Evolutionary conservation across 2,113 vertebrate species (phyloP), one percentile per base, ranked within the genome.

Genomic region (Cairina moschata): DNA sequence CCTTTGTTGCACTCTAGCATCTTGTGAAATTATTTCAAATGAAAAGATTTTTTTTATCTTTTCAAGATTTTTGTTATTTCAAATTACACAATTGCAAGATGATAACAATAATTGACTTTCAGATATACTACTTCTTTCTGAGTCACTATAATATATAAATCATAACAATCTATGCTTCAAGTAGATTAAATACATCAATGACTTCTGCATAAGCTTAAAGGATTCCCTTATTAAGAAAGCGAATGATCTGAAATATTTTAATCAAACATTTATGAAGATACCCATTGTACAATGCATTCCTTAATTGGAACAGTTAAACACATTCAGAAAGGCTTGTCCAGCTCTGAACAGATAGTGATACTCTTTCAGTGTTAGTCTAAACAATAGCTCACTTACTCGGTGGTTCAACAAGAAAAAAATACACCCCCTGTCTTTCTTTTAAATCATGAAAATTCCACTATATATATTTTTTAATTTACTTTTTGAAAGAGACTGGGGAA

Each of bases 51-150:
- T 56, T 81, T 36, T 71, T 8, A 73, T 26, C 17, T 66, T 89
- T 69, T 40, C 11, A 13, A 50, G 10, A 21, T 44, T 67, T 83
- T 72, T n/a, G 34, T n/a, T 75, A 17, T 8, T 55, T 72, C 10
- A 80, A 72, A 77, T 34, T 17, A 54, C 6, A 21, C 6, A 50
- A 4, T 50, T 85, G 16, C 4, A 8, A 67, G 84, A 71, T 29
- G 13, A 20, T 20, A 67, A 38, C 40, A 58, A 23, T 10, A 74
- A 83, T 12, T 75, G 62, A 21, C 32, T 62, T 71, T 55, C 50
- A 82, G 7, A 71, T 32, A 15, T 4, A 71, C 6, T 62, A 31
- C 0, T 0, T 58, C 26, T 11, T 69, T 21, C 36, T 58, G 44
- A 23, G 16, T 17, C 78, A 66, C 11, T 36, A 78, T 3, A 38